Base-by-base conservation (phyloP, 1,140 invertebrate genomes). In the Aphaenogaster ashmeadi region DNA sequence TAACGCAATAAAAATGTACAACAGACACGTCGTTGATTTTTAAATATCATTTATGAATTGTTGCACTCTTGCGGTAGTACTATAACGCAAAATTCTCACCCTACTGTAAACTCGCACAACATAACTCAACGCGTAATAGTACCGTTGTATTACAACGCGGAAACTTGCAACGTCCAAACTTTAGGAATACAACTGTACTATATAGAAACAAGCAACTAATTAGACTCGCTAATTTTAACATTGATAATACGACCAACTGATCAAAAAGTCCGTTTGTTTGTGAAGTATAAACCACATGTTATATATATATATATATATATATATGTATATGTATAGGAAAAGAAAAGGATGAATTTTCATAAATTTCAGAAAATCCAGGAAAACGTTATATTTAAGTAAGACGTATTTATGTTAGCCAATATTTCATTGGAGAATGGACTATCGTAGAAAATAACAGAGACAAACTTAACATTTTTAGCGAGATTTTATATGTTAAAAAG, bases 191-290 rank as follows among this genome's bases (percentile, higher is more conserved):
- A 50, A 66, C 33, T 36, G 58, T 56, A 47, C 18, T 36, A 9
- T 78, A 9, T 8, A 54, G 71, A 78, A 78, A 27, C 41, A 64
- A 64, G 27, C 60, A 27, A 66, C 41, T 79, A 79, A 79, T 64
- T 79, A 64, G 58, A 79, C 50, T 79, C 27, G 27, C 58, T 79
- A 64, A 66, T 79, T 66, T 50, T n/a, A 36, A 78, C 77, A 47
- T 47, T 64, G 58, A 50, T 47, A 36, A 36, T 64, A 36, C 8
- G 6, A 18, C n/a, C 5, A 13, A 41, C 6, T 38, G 41, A 27
- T 75, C 8, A 41, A 71, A 50, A 72, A 18, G 27, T 38, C 33
- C 15, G 18, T 38, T 54, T 72, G 27, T 27, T 27, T 27, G 27
- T 27, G 27, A 27, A 27, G 27, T 27, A 27, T 27, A 27, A 27